Evolutionary conservation across 2,113 vertebrate genomes (phyloP).

Genomic region (Erpornis zantholeuca): DNA sequence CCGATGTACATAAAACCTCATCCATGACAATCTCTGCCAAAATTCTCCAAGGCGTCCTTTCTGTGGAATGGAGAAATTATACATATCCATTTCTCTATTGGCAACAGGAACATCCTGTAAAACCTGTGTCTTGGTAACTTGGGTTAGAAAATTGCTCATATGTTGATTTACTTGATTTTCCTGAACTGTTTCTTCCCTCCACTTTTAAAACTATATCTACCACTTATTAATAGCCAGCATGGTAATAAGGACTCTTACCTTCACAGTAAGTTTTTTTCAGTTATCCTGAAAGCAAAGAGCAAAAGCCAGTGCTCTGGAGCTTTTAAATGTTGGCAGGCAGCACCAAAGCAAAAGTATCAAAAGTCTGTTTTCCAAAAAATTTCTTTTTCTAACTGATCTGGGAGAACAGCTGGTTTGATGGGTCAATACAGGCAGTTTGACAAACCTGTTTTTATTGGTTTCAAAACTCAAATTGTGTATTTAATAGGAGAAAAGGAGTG

Average conservation of each 20-base stretch:
- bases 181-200: neutral
- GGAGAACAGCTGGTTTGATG: neutral
- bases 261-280: neutral
- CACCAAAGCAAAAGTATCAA: neutral
- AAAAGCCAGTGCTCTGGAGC: neutral
- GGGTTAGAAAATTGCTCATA: neutral
- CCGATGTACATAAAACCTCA: neutral
- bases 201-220: neutral
- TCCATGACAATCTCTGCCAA: neutral
- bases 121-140: neutral
- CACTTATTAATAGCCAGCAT: neutral
- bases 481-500: accelerated
- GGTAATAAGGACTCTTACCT: neutral
- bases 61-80: neutral
- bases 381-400: neutral
- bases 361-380: neutral
- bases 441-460: neutral
- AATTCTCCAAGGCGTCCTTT: neutral
- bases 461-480: accelerated
- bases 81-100: accelerated
- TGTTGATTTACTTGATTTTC: neutral
- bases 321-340: neutral
- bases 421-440: neutral
- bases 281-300: neutral
- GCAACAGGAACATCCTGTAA: neutral